Evolutionary conservation across 2,888 invertebrate species (phyloP), one percentile per base, ranked within the genome.

Genomic region (Eupithecia tripunctaria): DNA sequence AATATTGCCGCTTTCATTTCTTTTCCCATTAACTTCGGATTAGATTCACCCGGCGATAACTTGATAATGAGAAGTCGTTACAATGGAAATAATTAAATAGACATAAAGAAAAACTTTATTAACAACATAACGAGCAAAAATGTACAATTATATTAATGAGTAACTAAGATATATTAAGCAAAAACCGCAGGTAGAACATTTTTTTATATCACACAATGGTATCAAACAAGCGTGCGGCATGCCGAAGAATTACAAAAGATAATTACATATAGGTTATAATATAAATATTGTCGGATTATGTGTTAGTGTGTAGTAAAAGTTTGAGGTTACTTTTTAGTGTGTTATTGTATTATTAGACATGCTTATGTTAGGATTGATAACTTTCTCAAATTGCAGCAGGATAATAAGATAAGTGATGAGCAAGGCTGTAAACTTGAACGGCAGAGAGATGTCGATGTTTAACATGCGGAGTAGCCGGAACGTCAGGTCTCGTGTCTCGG

Each of bases 331-430:
- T 21, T 18, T 29, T 18, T 32, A 63, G 3, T 36, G n/a, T n/a
- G 38, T 21, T n/a, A n/a, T n/a, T n/a, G 21, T 29, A 70, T 38
- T 14, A 18, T 27, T 29, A 63, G 36, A 56, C 14, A 15, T 56
- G 14, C 18, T 36, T 0, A 36, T 18, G 43, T 12, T 56, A 18
- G 85, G 86, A 66, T 85, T 83, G 7, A 89, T 82, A 41, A 93
- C 90, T 84, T 92, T 93, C 63, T 88, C 83, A 73, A 89, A 89
- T 78, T 93, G 93, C 65, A 93, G 78, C 72, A 92, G 71, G 70
- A 93, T 93, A 65, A 93, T 91, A 5, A 92, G 85, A 68, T 93
- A 92, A 0, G 92, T 91, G 25, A 89, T 82, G 2, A 92, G 83
- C 6, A 93, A 80, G 0, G 89, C 90, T 15, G 89, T 77, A 75